phyloP scores from a whole-genome alignment of 2,888 invertebrate species.

The Litoditis marina region DNA sequence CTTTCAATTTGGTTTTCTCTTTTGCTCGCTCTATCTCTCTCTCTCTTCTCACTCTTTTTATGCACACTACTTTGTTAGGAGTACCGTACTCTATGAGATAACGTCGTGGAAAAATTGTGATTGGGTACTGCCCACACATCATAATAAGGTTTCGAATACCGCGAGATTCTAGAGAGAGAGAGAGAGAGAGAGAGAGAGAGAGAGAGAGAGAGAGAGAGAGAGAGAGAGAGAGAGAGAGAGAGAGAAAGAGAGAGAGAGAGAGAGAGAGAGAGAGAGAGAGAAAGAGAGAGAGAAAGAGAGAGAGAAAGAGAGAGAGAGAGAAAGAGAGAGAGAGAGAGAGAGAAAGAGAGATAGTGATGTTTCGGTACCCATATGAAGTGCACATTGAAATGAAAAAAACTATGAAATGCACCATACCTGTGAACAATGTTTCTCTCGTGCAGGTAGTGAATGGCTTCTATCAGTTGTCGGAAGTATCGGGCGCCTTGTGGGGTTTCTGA shows the following conservation, averaged over 20 bases:
- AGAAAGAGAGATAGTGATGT: not conserved
- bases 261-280: not conserved
- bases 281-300: not conserved
- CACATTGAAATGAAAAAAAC: too few species aligned
- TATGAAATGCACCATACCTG: too few species aligned
- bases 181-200: not conserved
- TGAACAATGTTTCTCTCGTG: constrained; percentile 38
- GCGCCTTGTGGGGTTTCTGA: constrained; percentile 40
- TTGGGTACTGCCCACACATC: too few species aligned
- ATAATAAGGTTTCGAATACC: not conserved
- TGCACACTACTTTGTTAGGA: too few species aligned
- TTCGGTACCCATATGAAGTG: not conserved
- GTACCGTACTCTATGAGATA: too few species aligned
- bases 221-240: not conserved
- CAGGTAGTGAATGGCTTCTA: constrained; percentile 50
- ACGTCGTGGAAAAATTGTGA: too few species aligned
- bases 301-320: not conserved
- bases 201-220: not conserved
- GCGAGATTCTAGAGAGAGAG: not conserved
- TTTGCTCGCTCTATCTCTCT: too few species aligned
- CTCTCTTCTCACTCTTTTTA: too few species aligned
- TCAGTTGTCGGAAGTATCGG: constrained; percentile 49
- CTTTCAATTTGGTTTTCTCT: too few species aligned
- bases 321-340: not conserved
- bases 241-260: not conserved